Percentiles rank a stretch among this genome's conserved stretches.
Conservation (phyloP, 2,888 invertebrate genomes). For the Lucinisca nassula region DNA sequence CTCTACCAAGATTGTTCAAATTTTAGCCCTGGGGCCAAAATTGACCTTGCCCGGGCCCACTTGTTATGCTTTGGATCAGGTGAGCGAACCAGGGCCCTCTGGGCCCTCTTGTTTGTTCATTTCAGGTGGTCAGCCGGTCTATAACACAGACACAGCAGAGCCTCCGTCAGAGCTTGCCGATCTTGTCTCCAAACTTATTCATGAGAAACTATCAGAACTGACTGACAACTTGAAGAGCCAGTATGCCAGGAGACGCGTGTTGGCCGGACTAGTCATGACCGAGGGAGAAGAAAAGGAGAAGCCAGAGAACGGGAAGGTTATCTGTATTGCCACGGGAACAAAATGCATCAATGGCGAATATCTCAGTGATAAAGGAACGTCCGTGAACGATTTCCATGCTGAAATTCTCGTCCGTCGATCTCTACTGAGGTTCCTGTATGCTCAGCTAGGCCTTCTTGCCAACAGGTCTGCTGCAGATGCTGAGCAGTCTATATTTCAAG, state of each 20-base stretch:
- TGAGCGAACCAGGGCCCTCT: too few species aligned
- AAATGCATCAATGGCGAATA: constrained; percentile 98
- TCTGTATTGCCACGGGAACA: constrained; percentile 94
- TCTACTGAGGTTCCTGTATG: constrained; percentile 88
- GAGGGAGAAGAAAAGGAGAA: constrained; percentile 72
- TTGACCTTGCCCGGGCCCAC: too few species aligned
- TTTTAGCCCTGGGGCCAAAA: too few species aligned
- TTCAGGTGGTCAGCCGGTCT: too few species aligned
- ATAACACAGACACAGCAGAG: constrained; percentile 46
- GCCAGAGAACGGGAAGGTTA: constrained; percentile 78
- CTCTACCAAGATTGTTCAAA: too few species aligned
- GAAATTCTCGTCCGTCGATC: constrained; percentile 95
- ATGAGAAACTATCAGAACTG: constrained; percentile 85
- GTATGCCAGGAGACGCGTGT: constrained; percentile 92
- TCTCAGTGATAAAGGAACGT: constrained; percentile 95
- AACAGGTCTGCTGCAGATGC: constrained; percentile 65
- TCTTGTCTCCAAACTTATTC: constrained; percentile 84
- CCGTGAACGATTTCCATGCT: constrained; percentile 98
- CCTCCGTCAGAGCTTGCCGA: constrained; percentile 82
- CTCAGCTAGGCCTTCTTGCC: constrained; percentile 90
- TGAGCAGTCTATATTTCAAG: constrained; percentile 88
- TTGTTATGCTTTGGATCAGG: too few species aligned
- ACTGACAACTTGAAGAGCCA: constrained; percentile 84
- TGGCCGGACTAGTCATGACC: constrained; percentile 98
- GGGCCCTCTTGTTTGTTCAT: too few species aligned